Evolutionary conservation across 37 sponge, comb jelly and placozoan genomes (phyloP), one percentile per base, ranked within the genome.

Genomic region (Chondrilla cf. caribensis): DNA sequence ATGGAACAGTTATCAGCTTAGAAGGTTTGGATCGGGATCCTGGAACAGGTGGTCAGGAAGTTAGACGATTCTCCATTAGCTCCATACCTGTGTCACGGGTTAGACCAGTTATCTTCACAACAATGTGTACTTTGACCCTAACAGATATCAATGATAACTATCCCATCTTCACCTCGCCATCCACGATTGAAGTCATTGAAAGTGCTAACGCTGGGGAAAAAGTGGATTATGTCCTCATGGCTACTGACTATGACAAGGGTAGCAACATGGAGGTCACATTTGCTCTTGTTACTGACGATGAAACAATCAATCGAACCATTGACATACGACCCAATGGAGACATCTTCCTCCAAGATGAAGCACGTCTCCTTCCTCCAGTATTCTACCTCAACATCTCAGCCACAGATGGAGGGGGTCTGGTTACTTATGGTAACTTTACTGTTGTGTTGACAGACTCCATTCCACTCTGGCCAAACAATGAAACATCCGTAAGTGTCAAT

Each of bases 91-190:
- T 81, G 47, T 21, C 72, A 26, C 79, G 87, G 55, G n/a, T n/a
- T n/a, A 31, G 21, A 32, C 60, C 82, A 18, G 37, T 64, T 39
- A 62, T 62, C 19, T 33, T 41, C 21, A 29, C 79, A 0, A 70
- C 64, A 22, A 22, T 31, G 19, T 42, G 88, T 28, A 77, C 82
- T 19, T 70, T 94, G 3, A 54, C 33, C 19, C 68, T 94, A 17
- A 55, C 54, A 17, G 95, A 94, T 36, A 64, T 89, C 31, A 94
- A 94, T 82, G 95, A 94, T 51, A 94, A 94, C 55, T 59, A 79
- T 22, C 95, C 95, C 19, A 19, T 84, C 22, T 84, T 82, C 29
- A 67, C 79, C 2, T 19, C 21, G 0, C 57, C 77, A 24, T 60
- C 72, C 44, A 22, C 59, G 37, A 86, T 37, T 0, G 81, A 39